Evolutionary conservation across 1,140 invertebrate genomes (phyloP).

Genomic region (Drosophila neocordata): DNA sequence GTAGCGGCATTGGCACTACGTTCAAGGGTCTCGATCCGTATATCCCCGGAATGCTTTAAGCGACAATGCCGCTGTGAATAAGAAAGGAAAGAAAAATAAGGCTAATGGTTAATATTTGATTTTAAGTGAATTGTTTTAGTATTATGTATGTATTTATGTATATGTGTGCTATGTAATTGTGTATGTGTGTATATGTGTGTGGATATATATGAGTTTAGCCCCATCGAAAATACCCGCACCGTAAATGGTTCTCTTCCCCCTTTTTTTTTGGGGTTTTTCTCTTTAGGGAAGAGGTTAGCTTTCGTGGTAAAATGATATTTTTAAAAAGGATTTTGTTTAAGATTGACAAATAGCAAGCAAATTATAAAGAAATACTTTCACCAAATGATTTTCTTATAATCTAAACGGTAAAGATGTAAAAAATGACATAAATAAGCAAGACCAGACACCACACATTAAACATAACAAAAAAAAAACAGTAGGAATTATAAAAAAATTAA

Average conservation of each 20-base stretch:
- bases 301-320: slow-evolving; percentile 37
- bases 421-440: slow-evolving; percentile 57
- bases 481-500: slow-evolving; percentile 5
- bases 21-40: slow-evolving; percentile 86
- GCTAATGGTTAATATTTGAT: background rate
- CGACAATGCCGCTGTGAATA: slow-evolving; percentile 87
- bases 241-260: slow-evolving; percentile 44
- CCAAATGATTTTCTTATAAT: slow-evolving; percentile 68
- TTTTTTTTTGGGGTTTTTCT: background rate
- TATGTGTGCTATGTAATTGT: slow-evolving; percentile 18
- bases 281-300: slow-evolving; percentile 47
- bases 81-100: slow-evolving; percentile 19
- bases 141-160: slow-evolving; percentile 11
- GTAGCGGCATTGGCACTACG: slow-evolving; percentile 53
- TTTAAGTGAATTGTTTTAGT: no score
- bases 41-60: slow-evolving; percentile 88
- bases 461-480: slow-evolving; percentile 37
- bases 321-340: slow-evolving; percentile 10
- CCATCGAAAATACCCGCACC: slow-evolving; percentile 71
- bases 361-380: slow-evolving; percentile 60
- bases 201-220: slow-evolving; percentile 51
- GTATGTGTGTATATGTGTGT: slow-evolving; percentile 37
- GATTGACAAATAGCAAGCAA: slow-evolving; percentile 48
- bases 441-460: slow-evolving; percentile 77
- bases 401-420: slow-evolving; percentile 41